Evolutionary conservation across 2,113 vertebrate genomes (phyloP).

Genomic region (Herpetotheres cachinnans): DNA sequence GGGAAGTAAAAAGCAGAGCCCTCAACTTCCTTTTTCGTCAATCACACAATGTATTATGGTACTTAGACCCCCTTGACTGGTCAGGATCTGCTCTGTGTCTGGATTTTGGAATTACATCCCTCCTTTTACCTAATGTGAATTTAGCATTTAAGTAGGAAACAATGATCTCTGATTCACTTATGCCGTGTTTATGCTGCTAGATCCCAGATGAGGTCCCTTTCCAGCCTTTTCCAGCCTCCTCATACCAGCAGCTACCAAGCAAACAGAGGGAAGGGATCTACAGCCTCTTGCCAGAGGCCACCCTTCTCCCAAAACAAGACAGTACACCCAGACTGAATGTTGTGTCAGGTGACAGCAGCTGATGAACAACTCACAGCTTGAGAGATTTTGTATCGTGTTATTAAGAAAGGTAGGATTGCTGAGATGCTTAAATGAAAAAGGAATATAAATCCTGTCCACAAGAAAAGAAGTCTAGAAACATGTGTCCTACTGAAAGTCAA

Average conservation of each 20-base stretch:
- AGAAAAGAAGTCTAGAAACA: background rate
- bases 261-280: background rate
- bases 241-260: background rate
- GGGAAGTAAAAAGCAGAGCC: background rate
- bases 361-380: background rate
- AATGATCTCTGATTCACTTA: background rate
- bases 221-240: background rate
- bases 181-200: background rate
- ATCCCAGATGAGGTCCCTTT: background rate
- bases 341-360: background rate
- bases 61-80: background rate
- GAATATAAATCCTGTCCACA: background rate
- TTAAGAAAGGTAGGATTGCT: background rate
- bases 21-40: background rate
- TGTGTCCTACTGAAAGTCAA: background rate
- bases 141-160: background rate
- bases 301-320: background rate
- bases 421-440: background rate
- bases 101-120: background rate
- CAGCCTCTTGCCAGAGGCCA: background rate
- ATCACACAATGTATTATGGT: background rate
- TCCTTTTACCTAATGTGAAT: background rate
- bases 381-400: background rate
- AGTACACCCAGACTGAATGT: background rate
- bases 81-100: background rate